Evolutionary conservation across 2,888 invertebrate genomes (phyloP), one percentile per base, ranked within the genome.

Genomic region (Drosophila longiperda): DNA sequence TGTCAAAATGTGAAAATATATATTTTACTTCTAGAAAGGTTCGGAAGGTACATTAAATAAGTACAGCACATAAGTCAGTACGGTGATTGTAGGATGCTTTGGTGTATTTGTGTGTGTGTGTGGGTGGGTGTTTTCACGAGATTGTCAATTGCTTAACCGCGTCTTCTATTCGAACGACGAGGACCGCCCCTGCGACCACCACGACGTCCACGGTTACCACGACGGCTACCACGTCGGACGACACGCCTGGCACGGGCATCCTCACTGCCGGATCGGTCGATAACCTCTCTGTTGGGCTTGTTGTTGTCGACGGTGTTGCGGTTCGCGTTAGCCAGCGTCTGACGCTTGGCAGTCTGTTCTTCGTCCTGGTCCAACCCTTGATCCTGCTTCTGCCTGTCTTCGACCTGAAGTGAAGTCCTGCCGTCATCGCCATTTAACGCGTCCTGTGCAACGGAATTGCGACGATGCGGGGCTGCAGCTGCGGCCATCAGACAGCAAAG

Each of bases 241-340:
- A 73, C 61, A 33, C 85, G 79, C 29, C 89, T 77, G 65, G 85
- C 85, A 62, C 87, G 90, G 26, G 68, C 87, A 55, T 87, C 87
- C 11, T 83, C 64, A 49, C 75, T 75, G 68, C 66, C 79, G 57
- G 82, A 29, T 2, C 57, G 54, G 12, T 59, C 64, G 23, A 67
- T 29, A 40, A 71, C 68, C 32, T 75, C 62, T 54, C 54, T 20
- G 40, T 40, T 29, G 4, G 29, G 15, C 3, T 42, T 66, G 1
- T 52, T 57, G 17, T 34, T 66, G 42, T 53, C 65, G 12, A 59
- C 54, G 1, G 23, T 60, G 23, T 38, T 67, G 29, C 17, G 60
- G 15, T 66, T 40, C 36, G 62, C 63, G 17, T 57, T 67, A 1
- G 11, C 40, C 12, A 40, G 66, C 42, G 45, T 1, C 9, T 50